phyloP scores from a whole-genome alignment of 2,113 vertebrate genomes.

The Leucosticte australis region DNA sequence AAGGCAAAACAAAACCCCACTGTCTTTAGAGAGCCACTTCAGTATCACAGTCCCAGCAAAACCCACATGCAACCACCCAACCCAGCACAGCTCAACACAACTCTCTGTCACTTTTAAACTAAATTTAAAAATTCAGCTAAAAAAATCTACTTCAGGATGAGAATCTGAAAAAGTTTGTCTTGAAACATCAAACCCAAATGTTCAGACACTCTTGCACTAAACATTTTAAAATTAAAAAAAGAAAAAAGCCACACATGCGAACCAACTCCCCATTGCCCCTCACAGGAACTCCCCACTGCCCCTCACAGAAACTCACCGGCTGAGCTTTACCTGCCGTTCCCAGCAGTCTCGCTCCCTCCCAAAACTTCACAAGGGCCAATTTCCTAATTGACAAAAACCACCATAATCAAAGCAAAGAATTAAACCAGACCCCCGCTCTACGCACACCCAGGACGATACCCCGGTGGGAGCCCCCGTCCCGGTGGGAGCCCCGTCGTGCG shows the following conservation, averaged over 20 bases:
- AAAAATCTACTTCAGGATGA: not conserved
- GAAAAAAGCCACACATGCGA: accelerated
- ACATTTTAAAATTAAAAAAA: not conserved
- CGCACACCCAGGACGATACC: not conserved
- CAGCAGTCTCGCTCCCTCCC: not conserved
- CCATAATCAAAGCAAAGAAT: not conserved
- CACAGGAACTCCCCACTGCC: not conserved
- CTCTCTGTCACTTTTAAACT: not conserved
- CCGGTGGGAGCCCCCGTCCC: accelerated
- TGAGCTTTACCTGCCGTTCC: not conserved
- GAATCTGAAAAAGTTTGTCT: not conserved
- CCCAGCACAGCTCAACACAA: not conserved
- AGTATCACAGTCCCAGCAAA: not conserved
- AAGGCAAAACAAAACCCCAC: accelerated
- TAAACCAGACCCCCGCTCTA: not conserved
- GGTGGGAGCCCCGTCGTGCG: not conserved
- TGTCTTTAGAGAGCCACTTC: not conserved
- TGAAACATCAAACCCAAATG: not conserved
- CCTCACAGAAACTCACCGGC: not conserved
- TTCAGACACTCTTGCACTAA: not conserved
- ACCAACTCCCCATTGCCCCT: not conserved
- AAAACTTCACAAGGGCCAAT: not conserved
- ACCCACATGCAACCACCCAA: not conserved
- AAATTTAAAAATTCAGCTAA: not conserved
- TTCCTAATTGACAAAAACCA: not conserved